Evolutionary conservation across 2,888 invertebrate genomes (phyloP).

Genomic region (Drosophila fulvimacula): DNA sequence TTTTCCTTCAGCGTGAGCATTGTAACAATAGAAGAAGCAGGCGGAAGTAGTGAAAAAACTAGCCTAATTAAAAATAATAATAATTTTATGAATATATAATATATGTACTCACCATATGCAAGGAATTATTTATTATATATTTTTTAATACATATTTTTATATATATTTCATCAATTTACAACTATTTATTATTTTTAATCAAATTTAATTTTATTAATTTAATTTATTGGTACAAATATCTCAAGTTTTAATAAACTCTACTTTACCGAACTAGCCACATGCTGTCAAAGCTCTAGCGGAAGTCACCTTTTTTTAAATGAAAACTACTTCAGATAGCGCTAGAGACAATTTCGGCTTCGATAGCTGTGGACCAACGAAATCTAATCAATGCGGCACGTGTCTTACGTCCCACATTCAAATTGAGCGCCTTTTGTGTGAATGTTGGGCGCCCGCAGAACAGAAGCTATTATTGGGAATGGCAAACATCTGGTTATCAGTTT

Average conservation of each 20-base stretch:
- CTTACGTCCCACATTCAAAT: conserved; percentile 41
- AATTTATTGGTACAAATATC: no score
- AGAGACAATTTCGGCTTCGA: background rate
- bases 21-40: background rate
- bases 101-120: no score
- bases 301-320: conserved; percentile 8
- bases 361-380: conserved; percentile 13
- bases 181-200: no score
- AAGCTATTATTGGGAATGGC: conserved; percentile 49
- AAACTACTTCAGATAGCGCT: background rate
- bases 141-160: no score
- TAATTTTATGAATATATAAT: no score
- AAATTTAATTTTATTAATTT: no score
- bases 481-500: conserved; percentile 57
- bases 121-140: no score
- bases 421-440: conserved; percentile 10
- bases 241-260: background rate
- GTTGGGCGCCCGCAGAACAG: conserved; percentile 29
- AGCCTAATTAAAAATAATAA: no score
- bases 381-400: conserved; percentile 46
- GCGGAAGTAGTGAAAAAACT: no score
- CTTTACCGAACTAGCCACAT: background rate
- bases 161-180: no score
- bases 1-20: background rate
- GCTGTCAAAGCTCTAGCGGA: conserved; percentile 1